Evolutionary conservation across 2,888 invertebrate genomes (phyloP).

Genomic region (Latrodectus hesperus): DNA sequence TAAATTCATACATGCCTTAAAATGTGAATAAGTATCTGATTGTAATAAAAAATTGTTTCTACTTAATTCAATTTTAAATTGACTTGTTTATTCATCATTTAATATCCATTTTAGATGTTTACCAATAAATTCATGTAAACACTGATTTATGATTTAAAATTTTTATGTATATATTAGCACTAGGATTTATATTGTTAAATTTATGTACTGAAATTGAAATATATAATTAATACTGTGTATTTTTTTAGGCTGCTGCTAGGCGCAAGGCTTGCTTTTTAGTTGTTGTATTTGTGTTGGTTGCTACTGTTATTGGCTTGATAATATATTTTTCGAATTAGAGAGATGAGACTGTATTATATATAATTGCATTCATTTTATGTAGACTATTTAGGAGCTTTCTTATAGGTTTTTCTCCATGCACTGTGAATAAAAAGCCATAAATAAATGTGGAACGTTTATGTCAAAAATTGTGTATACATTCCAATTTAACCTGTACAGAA

Average conservation of each 20-base stretch:
- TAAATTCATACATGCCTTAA: too few species aligned
- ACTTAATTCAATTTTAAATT: too few species aligned
- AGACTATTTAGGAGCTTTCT: conserved; percentile 26
- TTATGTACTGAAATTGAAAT: background rate
- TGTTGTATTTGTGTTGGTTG: conserved; percentile 59
- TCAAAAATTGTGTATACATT: conserved; percentile 50
- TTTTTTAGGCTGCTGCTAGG: conserved; percentile 64
- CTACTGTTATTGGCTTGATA: conserved; percentile 64
- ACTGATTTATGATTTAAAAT: too few species aligned
- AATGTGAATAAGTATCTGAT: too few species aligned
- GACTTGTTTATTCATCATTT: too few species aligned
- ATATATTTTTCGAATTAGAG: conserved; percentile 56
- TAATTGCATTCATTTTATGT: conserved; percentile 3
- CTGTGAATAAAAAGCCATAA: conserved; percentile 53
- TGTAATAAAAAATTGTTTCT: too few species aligned
- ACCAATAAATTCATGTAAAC: too few species aligned
- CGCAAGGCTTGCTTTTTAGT: conserved; percentile 69
- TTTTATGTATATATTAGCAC: too few species aligned
- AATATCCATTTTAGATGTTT: too few species aligned
- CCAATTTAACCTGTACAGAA: conserved; percentile 47
- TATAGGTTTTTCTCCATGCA: conserved; percentile 23
- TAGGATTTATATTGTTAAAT: background rate
- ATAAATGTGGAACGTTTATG: conserved; percentile 18
- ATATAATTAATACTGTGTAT: conserved; percentile 9
- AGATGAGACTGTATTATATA: background rate